Base-by-base conservation (phyloP, 2,113 vertebrate genomes). In the Mirounga angustirostris region DNA sequence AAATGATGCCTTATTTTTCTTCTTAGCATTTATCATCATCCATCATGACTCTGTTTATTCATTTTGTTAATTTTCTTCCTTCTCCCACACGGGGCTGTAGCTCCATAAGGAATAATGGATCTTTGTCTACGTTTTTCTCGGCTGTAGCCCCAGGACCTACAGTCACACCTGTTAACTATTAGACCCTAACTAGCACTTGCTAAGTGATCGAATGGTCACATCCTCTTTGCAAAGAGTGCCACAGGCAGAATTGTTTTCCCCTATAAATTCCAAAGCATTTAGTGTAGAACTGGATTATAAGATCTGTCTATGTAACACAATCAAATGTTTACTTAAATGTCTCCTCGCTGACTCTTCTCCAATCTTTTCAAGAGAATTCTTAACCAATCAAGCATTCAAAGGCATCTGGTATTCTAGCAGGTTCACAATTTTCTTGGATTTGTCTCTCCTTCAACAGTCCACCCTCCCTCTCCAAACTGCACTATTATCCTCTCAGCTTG, bases 21-120 rank as follows among this genome's bases (percentile, higher is more conserved):
- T 71, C 46, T 74, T 85, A 43, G 28, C 30, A 65, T 91, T 90
- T 95, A 89, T 46, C 15, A 69, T 14, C 10, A 84, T 28, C 22
- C 46, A 22, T 71, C 5, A 33, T 40, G 30, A 92, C 24, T 83
- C 91, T n/a, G 4, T 33, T 80, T 9, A 94, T 96, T 94, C 2
- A 83, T 50, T 92, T 80, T 85, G 63, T 40, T 92, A 78, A 54
- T 86, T 94, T 92, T 90, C 18, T 95, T 54, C 69, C 61, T 71
- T 52, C 3, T 94, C 13, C 22, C 67, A 40, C 40, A 58, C 7
- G 58, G 30, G 33, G 56, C 30, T 91, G 1, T 74, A 74, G 4
- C 21, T 89, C 18, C 30, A 9, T 74, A 59, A 61, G 13, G 14
- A 89, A 59, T 83, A 18, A 85, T 10, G 16, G 24, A 89, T 30